Base-by-base conservation (phyloP, 2,113 vertebrate genomes). In the Brachyhypopomus occidentalis region DNA sequence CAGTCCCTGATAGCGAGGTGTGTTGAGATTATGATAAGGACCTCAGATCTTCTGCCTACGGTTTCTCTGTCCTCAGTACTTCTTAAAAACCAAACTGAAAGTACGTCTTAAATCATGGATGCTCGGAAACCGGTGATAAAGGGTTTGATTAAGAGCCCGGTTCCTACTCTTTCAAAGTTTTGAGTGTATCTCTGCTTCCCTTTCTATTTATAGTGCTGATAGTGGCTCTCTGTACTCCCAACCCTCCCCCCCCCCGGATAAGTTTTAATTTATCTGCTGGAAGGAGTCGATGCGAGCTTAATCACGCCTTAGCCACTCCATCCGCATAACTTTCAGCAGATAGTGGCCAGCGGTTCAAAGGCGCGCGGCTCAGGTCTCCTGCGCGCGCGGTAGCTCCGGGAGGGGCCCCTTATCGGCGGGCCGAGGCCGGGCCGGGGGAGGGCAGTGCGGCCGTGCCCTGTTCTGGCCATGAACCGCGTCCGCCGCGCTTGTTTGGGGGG, bases 291-390 rank as follows among this genome's bases (percentile, higher is more conserved):
- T 36, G 84, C 45, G 27, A 62, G 80, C 77, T 90, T 87, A 88
- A 88, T 91, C 85, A 88, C 79, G 2, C 0, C 22, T 45, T 82
- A 60, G 59, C 34, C 62, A 38, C 79, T 72, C 78, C 84, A 82
- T 81, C 81, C 78, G 84, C 86, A 76, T 86, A 87, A 85, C 72
- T 87, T 90, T 67, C 79, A 79, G 85, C 78, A 88, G 87, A 91
- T 92, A 89, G 89, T 4, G 80, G 78, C 72, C 85, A 83, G 27
- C 45, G 86, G 83, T 92, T 94, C 88, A 92, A 88, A 92, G 87
- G 84, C 83, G 85, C 87, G 67, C 58, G 36, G 55, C 66, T 52
- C 45, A 14, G 45, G 45, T 52, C 52, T 82, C 78, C 80, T 75
- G 38, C 6, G 82, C 23, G 55, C 87, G 82, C 70, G 79, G 86